Evolutionary conservation across 2,113 vertebrate species (phyloP).

Genomic region (Tenrec ecaudatus): DNA sequence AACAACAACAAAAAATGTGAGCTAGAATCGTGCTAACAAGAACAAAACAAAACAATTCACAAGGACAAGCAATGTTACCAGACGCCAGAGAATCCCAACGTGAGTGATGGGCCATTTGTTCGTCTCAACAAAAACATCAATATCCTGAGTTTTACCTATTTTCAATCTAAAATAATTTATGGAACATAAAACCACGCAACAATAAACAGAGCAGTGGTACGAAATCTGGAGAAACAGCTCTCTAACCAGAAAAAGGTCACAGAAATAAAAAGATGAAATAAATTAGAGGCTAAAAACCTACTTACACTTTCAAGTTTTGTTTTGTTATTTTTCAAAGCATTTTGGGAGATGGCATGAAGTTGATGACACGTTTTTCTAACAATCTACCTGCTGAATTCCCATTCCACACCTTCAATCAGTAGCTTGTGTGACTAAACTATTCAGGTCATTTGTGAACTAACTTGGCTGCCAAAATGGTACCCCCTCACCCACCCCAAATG

Average conservation of each 20-base stretch:
- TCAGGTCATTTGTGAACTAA: constrained; percentile 14
- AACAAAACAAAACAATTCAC: background rate
- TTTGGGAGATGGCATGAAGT: constrained; percentile 76
- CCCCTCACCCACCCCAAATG: background rate
- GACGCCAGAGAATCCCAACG: constrained; percentile 44
- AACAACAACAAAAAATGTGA: constrained; percentile 29
- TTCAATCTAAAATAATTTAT: constrained; percentile 84
- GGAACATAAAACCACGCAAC: constrained; percentile 77
- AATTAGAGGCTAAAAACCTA: constrained; percentile 86
- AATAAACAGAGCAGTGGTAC: constrained; percentile 72
- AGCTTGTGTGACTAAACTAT: background rate
- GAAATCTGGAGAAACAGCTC: constrained; percentile 70
- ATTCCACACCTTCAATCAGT: constrained; percentile 21
- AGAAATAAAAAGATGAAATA: constrained; percentile 85
- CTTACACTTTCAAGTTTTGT: constrained; percentile 81
- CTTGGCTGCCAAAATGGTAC: constrained; percentile 6
- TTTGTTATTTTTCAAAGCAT: constrained; percentile 47
- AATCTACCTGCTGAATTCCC: constrained; percentile 17
- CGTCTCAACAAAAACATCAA: constrained; percentile 78
- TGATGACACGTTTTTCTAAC: constrained; percentile 76
- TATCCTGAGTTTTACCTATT: constrained; percentile 84
- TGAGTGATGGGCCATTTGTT: constrained; percentile 65
- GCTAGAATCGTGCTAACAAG: constrained; percentile 33
- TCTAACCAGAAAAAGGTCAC: constrained; percentile 78
- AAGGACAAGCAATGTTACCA: constrained; percentile 61